Evolutionary conservation across 2,888 invertebrate genomes (phyloP).

Genomic region (Lasius platythorax): DNA sequence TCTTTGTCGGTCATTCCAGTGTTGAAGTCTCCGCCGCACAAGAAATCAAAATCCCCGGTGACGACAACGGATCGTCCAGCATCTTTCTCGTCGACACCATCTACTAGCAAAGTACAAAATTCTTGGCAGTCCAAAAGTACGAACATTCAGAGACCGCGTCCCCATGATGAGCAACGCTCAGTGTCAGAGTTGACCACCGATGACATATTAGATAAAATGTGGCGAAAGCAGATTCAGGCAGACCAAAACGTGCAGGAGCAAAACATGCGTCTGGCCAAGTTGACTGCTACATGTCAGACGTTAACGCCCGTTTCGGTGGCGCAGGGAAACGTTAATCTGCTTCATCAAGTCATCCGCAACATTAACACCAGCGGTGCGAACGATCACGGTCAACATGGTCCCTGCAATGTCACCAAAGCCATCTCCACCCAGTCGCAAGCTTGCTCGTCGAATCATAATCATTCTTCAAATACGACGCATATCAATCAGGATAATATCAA

Average conservation of each 20-base stretch:
- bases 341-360: conserved; percentile 73
- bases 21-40: conserved; percentile 86
- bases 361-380: conserved; percentile 48
- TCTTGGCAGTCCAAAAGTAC: conserved; percentile 81
- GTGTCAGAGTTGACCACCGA: conserved; percentile 78
- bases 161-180: conserved; percentile 70
- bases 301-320: conserved; percentile 27
- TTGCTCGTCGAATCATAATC: conserved; percentile 26
- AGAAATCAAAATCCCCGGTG: conserved; percentile 81
- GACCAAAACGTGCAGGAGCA: conserved; percentile 61
- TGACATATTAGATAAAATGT: conserved; percentile 81
- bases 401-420: conserved; percentile 65
- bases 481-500: conserved; percentile 60
- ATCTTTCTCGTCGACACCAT: conserved; percentile 66
- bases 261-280: conserved; percentile 53
- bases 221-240: conserved; percentile 78
- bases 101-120: conserved; percentile 84
- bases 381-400: conserved; percentile 57
- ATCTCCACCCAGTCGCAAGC: conserved; percentile 67
- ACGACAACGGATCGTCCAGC: conserved; percentile 68
- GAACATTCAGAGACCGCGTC: conserved; percentile 79
- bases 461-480: neutral
- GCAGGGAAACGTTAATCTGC: conserved; percentile 62
- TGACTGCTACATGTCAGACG: conserved; percentile 17
- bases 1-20: conserved; percentile 83